Percentiles rank a stretch among this genome's conserved stretches.
phyloP scores from a whole-genome alignment of 2,113 vertebrate species.

The Toxotes chatareus region DNA sequence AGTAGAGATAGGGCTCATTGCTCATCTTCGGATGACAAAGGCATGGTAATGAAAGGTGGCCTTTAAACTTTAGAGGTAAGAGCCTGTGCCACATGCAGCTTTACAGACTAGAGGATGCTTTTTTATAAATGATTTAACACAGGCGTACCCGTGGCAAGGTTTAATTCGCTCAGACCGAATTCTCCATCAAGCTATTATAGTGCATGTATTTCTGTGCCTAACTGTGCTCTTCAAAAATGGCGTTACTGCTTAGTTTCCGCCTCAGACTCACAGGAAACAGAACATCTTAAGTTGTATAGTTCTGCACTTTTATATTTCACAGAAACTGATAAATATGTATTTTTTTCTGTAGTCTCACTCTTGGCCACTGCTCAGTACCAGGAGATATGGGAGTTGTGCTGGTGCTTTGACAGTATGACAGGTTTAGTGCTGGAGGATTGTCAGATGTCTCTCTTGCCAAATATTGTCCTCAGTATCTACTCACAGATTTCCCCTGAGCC shows the following conservation, averaged over 20 bases:
- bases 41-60: conserved; percentile 54
- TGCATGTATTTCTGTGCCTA: conserved; percentile 3
- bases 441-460: conserved; percentile 69
- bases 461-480: conserved; percentile 60
- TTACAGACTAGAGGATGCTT: conserved; percentile 45
- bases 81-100: conserved; percentile 44
- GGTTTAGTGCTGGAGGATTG: conserved; percentile 73
- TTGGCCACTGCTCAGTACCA: conserved; percentile 38
- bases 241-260: conserved; percentile 22
- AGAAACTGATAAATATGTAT: conserved; percentile 63
- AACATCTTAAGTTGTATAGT: conserved; percentile 45
- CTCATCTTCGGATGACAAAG: conserved; percentile 66
- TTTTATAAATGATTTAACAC: conserved; percentile 73
- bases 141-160: conserved; percentile 38
- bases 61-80: conserved; percentile 26
- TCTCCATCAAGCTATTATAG: conserved; percentile 11
- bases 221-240: conserved; percentile 12
- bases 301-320: conserved; percentile 44
- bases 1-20: conserved; percentile 62
- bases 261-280: conserved; percentile 41
- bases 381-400: conserved; percentile 55
- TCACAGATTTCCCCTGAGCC: conserved; percentile 63
- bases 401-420: conserved; percentile 72
- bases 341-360: conserved; percentile 38
- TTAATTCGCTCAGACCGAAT: conserved; percentile 66